A percentile compares a stretch with the other conserved stretches of the same genome.
Conservation (phyloP, 2,113 vertebrate genomes). For the Malurus melanocephalus region DNA sequence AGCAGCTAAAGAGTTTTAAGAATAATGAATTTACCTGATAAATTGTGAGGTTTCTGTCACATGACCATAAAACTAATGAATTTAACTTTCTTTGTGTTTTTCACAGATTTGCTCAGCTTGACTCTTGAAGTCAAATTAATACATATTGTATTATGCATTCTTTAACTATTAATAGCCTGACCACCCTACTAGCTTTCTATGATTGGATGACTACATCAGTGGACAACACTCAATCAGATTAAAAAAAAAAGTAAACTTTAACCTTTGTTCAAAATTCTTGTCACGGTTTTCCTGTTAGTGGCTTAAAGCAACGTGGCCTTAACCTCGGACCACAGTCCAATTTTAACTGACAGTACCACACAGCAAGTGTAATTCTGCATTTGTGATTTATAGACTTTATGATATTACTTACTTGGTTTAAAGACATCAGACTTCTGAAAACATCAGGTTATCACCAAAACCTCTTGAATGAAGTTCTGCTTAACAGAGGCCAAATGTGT, state of each 20-base stretch:
- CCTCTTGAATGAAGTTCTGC: background rate
- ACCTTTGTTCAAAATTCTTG: background rate
- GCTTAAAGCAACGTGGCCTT: background rate
- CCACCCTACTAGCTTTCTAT: background rate
- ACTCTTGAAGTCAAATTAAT: background rate
- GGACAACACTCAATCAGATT: background rate
- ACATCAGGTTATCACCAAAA: background rate
- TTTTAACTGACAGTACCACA: background rate
- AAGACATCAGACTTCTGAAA: background rate
- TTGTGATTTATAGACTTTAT: background rate
- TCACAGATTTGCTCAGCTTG: background rate
- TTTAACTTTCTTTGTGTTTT: background rate
- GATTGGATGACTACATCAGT: background rate
- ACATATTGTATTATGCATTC: background rate
- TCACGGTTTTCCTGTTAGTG: background rate
- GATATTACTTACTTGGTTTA: background rate
- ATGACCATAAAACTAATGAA: background rate
- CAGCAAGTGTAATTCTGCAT: background rate
- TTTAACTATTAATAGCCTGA: background rate
- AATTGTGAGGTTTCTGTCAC: background rate
- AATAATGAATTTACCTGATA: background rate
- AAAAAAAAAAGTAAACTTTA: background rate
- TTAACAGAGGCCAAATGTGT: background rate
- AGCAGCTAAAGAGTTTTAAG: background rate
- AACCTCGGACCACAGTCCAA: accelerated